These are phyloP conservation scores for Protobothrops flavoviridis DNA, from an alignment of 2,113 vertebrate genomes.

Conservation along the genomic window DNA sequence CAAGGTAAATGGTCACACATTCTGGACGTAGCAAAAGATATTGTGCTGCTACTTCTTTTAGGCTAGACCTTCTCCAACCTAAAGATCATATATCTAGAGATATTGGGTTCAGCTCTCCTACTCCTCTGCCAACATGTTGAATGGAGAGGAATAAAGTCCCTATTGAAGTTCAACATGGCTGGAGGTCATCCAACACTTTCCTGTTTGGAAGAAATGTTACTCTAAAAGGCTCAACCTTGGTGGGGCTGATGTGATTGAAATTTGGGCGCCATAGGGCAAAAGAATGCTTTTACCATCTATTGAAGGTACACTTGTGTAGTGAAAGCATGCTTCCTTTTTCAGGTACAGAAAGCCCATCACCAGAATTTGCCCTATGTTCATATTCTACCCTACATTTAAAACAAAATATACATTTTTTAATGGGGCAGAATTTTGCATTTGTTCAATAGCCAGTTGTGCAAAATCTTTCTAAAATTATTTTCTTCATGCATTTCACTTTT, in stretches of 20 bases:
- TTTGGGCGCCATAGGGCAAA: background rate
- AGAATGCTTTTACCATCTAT: background rate
- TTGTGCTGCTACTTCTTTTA: background rate
- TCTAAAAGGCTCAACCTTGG: background rate
- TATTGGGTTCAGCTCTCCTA: background rate
- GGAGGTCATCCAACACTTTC: background rate
- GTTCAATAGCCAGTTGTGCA: background rate
- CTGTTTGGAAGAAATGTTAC: background rate
- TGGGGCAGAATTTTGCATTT: background rate
- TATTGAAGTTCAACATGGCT: background rate
- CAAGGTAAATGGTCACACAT: background rate
- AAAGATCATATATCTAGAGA: background rate
- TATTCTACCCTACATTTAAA: background rate
- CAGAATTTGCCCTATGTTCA: background rate
- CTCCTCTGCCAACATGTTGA: background rate
- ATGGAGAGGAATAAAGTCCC: background rate
- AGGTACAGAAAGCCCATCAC: background rate
- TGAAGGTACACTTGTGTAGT: background rate
- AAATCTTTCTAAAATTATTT: background rate
- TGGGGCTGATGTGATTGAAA: background rate
- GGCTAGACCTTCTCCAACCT: background rate
- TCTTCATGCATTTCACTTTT: background rate
- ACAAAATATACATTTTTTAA: background rate
- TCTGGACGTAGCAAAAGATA: background rate
- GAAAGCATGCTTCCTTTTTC: background rate